Base-by-base conservation (phyloP, 2,113 vertebrate species). In the Saiga tatarica region DNA sequence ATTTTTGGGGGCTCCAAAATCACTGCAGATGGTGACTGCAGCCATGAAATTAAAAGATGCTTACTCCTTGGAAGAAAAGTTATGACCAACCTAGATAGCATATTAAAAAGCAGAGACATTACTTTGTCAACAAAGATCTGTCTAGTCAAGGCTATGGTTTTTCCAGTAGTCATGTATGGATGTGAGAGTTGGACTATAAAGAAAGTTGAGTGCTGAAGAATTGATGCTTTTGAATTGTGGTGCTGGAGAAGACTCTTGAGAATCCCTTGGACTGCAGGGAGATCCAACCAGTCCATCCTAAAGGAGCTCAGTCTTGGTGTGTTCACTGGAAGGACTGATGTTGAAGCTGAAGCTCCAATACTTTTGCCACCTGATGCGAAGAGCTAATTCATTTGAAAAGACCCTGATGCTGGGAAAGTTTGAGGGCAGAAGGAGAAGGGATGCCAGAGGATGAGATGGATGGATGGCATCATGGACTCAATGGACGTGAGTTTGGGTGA, bases 381-480 rank as follows among this genome's bases (percentile, higher is more conserved):
- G 19, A 39, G n/a, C n/a, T 71, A 21, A 71, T 39, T 71, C 67
- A 23, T 71, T 71, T 6, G 10, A 71, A 39, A 71, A 71, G 67
- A 39, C 10, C 67, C 17, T 71, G n/a, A 71, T 39, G n/a, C 19
- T 23, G 19, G 67, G 19, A 39, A 71, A 39, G n/a, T 36, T 12
- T 71, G 67, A 23, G 67, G n/a, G n/a, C 19, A 39, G 67, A 21
- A 39, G 11, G 67, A 71, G 67, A 39, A 71, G n/a, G 19, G n/a
- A 71, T 0, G 0, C 39, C n/a, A 71, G n/a, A 71, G 5, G 36
- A 39, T 71, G n/a, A 23, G n/a, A 23, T 39, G n/a, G 19, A 6
- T 39, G 67, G n/a, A 71, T 71, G 67, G 19, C n/a, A 71, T 71
- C n/a, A 71, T 1, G 0, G 4, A 71, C 19, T 71, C n/a, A 39